Conservation (phyloP, 2,888 invertebrate species). For the Nyleta sp. region DNA sequence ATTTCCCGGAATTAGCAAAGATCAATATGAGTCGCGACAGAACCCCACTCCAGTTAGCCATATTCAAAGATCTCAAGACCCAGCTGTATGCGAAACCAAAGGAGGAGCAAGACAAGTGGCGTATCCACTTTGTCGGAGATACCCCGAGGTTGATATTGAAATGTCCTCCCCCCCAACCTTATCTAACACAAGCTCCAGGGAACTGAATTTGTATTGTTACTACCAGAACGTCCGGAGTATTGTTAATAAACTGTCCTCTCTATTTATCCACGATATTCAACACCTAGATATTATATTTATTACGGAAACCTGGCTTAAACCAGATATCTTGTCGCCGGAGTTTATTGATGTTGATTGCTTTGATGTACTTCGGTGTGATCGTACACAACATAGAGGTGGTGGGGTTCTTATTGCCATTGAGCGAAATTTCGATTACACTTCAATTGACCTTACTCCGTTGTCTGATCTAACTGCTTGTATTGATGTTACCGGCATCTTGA, state of each 20-base stretch:
- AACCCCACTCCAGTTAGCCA: neutral
- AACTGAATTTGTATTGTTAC: neutral
- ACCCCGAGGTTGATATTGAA: neutral
- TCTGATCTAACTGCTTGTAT: neutral
- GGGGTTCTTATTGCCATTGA: neutral
- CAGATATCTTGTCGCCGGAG: neutral
- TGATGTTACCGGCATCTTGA: neutral
- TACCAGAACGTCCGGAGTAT: conserved; percentile 6
- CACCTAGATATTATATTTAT: neutral
- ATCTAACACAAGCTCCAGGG: neutral
- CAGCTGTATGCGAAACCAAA: neutral
- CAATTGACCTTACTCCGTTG: neutral
- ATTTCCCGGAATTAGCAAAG: neutral
- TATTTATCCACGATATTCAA: neutral
- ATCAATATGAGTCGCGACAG: neutral
- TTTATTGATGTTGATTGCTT: conserved; percentile 9
- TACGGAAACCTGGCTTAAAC: conserved; percentile 16
- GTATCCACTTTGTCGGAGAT: neutral
- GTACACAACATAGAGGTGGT: conserved; percentile 4
- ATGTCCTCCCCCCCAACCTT: neutral
- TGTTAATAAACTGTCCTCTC: neutral
- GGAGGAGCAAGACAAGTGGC: neutral
- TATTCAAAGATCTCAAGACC: neutral
- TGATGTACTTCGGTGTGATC: conserved; percentile 8
- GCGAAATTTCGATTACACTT: neutral